These are phyloP conservation scores for Cosmopolites sordidus DNA, from an alignment of 2,888 invertebrate species.

Conservation along the genomic window DNA sequence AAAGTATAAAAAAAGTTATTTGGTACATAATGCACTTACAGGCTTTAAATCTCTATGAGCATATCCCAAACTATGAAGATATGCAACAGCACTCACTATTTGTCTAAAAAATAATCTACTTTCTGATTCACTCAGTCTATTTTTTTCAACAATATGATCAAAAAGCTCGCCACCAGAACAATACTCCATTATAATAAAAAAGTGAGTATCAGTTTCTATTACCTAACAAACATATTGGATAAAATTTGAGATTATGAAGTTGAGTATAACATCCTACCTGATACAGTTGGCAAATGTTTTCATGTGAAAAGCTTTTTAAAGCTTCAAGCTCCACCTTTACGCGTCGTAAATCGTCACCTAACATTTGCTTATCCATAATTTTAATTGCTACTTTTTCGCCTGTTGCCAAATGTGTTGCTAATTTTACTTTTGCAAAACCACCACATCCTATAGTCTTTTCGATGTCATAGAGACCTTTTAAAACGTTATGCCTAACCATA, in stretches of 20 bases:
- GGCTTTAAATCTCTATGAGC: conserved; percentile 80
- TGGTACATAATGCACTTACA: conserved; percentile 48
- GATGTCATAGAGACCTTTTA: conserved; percentile 62
- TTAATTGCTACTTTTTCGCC: conserved; percentile 80
- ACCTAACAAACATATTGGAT: conserved; percentile 45
- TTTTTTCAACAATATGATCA: conserved; percentile 77
- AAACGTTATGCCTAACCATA: conserved; percentile 52
- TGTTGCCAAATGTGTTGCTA: conserved; percentile 71
- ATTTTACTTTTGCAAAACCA: conserved; percentile 78
- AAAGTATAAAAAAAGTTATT: background rate
- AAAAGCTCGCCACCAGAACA: conserved; percentile 81
- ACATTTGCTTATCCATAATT: conserved; percentile 70
- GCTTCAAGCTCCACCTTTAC: conserved; percentile 71
- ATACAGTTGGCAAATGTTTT: conserved; percentile 72
- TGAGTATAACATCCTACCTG: conserved; percentile 47
- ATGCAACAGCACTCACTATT: conserved; percentile 73
- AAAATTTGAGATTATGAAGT: background rate
- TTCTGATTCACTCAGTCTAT: conserved; percentile 65
- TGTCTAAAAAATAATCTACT: conserved; percentile 74
- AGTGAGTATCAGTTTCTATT: conserved; percentile 68
- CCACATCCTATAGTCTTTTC: conserved; percentile 70
- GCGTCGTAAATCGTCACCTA: conserved; percentile 70
- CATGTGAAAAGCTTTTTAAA: conserved; percentile 64
- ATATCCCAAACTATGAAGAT: conserved; percentile 69
- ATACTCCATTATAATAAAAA: conserved; percentile 76